These are phyloP conservation scores for Pardalotus punctatus DNA, from an alignment of 2,113 vertebrate genomes.

Conservation along the genomic window DNA sequence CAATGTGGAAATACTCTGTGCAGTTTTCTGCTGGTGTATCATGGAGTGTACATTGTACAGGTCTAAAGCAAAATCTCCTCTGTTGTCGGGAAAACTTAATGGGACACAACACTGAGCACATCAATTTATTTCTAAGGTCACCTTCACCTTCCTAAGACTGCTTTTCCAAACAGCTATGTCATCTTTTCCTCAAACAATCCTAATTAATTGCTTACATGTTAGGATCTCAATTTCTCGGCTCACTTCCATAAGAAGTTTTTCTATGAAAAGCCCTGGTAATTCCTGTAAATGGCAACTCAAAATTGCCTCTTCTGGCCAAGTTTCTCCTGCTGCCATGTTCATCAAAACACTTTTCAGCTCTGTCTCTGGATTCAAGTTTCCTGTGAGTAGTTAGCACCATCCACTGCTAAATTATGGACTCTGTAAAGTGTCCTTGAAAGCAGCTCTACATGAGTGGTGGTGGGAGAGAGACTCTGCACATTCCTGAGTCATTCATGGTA, in stretches of 20 bases:
- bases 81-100: accelerated
- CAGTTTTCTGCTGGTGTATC: not conserved
- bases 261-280: not conserved
- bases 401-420: not conserved
- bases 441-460: not conserved
- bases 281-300: not conserved
- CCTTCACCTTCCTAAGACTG: not conserved
- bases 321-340: not conserved
- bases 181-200: not conserved
- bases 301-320: not conserved
- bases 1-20: not conserved
- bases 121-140: not conserved
- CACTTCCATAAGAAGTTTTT: not conserved
- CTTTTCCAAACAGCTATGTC: not conserved
- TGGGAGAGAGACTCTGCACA: not conserved
- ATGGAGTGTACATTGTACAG: accelerated
- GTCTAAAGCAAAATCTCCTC: not conserved
- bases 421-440: not conserved
- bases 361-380: not conserved
- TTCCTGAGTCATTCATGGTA: not conserved
- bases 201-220: not conserved
- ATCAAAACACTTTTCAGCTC: not conserved
- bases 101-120: not conserved
- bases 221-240: not conserved
- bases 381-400: not conserved